Conservation (phyloP, 92 coral and sea anemone genomes). For the Phenganax subtilis region DNA sequence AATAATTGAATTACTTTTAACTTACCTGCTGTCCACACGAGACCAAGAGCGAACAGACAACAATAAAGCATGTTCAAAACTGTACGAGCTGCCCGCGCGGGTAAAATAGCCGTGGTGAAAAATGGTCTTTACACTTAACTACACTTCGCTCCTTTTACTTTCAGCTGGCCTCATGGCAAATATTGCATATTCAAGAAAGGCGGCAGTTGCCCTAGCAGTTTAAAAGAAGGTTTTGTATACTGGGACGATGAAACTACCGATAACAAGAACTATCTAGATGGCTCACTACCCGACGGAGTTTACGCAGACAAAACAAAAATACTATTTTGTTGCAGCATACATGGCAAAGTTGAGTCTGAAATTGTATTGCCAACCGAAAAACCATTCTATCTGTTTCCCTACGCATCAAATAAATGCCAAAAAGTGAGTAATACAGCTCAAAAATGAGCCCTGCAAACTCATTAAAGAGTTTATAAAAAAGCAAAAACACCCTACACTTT, state of each 20-base stretch:
- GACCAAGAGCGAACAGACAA: too few species aligned
- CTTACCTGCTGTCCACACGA: too few species aligned
- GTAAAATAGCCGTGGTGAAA: background rate
- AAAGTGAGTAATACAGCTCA: constrained; percentile 49
- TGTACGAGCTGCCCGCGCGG: too few species aligned
- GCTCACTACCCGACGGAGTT: constrained; percentile 80
- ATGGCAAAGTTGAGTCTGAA: constrained; percentile 66
- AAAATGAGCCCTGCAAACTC: background rate
- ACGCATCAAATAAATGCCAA: constrained; percentile 71
- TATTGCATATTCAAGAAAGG: constrained; percentile 93
- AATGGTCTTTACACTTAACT: background rate
- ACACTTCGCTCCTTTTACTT: background rate
- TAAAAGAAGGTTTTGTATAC: constrained; percentile 79
- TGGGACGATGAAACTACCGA: constrained; percentile 97
- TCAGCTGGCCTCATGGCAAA: constrained; percentile 95
- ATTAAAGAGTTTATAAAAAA: too few species aligned
- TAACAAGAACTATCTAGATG: constrained; percentile 68
- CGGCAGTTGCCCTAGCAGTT: constrained; percentile 63
- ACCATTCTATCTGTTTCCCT: constrained; percentile 77
- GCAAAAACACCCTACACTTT: too few species aligned
- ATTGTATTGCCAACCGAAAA: constrained; percentile 66
- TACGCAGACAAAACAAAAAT: constrained; percentile 86
- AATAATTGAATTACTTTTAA: too few species aligned
- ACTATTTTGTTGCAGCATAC: constrained; percentile 79
- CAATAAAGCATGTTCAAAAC: too few species aligned